Base-by-base conservation (phyloP, 2,888 invertebrate genomes). In the Drosophila neotestacea region DNA sequence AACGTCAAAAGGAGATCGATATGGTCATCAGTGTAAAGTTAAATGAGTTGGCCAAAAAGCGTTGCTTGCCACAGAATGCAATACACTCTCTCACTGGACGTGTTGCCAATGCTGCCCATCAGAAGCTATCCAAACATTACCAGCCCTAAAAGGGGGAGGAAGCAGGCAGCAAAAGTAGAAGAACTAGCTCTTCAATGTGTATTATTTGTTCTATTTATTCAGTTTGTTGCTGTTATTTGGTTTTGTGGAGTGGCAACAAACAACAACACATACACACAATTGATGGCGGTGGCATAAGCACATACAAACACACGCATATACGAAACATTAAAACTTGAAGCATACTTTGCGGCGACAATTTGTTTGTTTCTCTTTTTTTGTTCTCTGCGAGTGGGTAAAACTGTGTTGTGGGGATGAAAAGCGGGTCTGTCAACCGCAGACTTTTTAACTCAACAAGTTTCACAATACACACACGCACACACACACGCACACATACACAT, bases 1-100 rank as follows among this genome's bases (percentile, higher is more conserved):
- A 69, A 32, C 70, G 76, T 2, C 80, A 82, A 6, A 74, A 80
- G 36, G 85, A 89, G 58, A 85, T 85, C 38, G 88, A 88, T n/a
- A 78, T 73, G 63, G 88, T 85, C 5, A 83, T 85, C 39, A 61
- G 70, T 5, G 81, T 85, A 0, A 87, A 87, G 30, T 60, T 85
- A 38, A 65, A 85, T 50, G 83, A 85, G 16, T 34, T 89, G 38
- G 54, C 70, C 16, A 67, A 70, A 4, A 82, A 76, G 2, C 64
- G 61, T 6, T 87, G 88, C 9, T 28, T 89, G 54, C 78, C 85
- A 0, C 42, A 54, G 6, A 36, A 27, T 36, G 73, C 69, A 0
- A 13, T 84, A 0, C 64, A 56, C 2, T 78, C 85, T 44, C 50
- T 84, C 0, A 55, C 76, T 0, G 84, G 87, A 5, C 88, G 84